phyloP scores from a whole-genome alignment of 2,113 vertebrate species.

The Nycticryphes semicollaris region DNA sequence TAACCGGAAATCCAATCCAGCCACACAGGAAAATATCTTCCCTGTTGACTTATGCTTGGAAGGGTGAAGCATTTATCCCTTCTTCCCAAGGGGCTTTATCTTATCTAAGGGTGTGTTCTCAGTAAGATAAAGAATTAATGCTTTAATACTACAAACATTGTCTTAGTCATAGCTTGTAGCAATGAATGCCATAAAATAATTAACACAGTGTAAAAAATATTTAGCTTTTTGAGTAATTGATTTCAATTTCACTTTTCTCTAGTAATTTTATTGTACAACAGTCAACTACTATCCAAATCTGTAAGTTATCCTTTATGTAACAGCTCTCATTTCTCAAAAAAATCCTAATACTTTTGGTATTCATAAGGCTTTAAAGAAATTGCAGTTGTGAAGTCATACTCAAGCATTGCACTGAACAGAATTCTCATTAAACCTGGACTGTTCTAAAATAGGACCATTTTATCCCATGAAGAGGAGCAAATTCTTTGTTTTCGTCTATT shows the following conservation, averaged over 20 bases:
- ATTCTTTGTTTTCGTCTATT: background rate
- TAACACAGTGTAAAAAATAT: background rate
- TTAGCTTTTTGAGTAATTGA: background rate
- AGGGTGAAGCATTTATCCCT: background rate
- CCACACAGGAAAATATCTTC: background rate
- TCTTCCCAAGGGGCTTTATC: background rate
- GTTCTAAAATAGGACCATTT: background rate
- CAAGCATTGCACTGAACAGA: background rate
- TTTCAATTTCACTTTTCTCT: background rate
- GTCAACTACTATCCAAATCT: background rate
- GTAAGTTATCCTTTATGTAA: background rate
- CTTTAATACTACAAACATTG: background rate
- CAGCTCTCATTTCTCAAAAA: background rate
- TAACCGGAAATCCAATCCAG: background rate
- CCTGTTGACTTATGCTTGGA: background rate
- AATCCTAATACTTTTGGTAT: background rate
- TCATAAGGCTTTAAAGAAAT: background rate
- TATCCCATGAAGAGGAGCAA: background rate
- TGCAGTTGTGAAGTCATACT: background rate
- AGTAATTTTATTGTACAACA: background rate
- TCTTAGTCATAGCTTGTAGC: background rate
- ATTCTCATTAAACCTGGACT: background rate
- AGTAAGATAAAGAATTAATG: background rate
- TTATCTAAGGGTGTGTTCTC: background rate
- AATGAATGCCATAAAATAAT: background rate